Conservation (phyloP, 2,113 vertebrate species). For the Pundamilia nyererei region DNA sequence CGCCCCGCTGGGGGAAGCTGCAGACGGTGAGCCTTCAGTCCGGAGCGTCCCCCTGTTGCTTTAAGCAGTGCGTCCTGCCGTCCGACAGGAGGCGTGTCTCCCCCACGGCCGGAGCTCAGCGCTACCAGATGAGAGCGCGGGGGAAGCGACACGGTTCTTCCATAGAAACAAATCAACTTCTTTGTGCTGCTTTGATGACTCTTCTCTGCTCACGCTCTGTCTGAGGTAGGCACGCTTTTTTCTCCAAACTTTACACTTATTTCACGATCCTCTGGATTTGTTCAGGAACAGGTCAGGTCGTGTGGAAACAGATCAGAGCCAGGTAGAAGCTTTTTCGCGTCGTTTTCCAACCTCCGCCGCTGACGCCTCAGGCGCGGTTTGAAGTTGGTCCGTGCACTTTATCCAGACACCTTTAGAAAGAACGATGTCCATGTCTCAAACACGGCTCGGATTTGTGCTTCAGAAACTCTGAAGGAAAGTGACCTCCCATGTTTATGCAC, state of each 20-base stretch:
- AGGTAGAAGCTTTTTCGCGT: not conserved
- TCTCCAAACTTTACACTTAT: not conserved
- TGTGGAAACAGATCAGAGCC: not conserved
- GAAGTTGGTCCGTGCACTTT: conserved; percentile 19
- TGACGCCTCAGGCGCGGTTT: not conserved
- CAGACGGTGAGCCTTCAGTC: not conserved
- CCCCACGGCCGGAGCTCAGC: conserved; percentile 56
- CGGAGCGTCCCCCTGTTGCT: conserved; percentile 44
- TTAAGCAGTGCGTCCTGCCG: conserved; percentile 61
- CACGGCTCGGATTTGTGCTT: not conserved
- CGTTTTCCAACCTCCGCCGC: not conserved
- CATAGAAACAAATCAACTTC: conserved; percentile 65
- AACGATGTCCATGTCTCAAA: not conserved
- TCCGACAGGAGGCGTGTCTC: conserved; percentile 86
- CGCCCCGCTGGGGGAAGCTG: not conserved
- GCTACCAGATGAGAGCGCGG: conserved; percentile 39
- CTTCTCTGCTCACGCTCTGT: conserved; percentile 29
- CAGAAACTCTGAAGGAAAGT: conserved; percentile 22
- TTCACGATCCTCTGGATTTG: not conserved
- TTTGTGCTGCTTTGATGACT: conserved; percentile 53
- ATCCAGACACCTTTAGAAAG: not conserved
- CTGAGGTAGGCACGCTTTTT: conserved; percentile 54
- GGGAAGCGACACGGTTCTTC: conserved; percentile 49
- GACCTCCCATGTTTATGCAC: conserved; percentile 46
- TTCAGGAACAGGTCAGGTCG: not conserved